These are phyloP conservation scores for Phymastichus coffea DNA, from an alignment of 1,140 invertebrate genomes.

Conservation along the genomic window DNA sequence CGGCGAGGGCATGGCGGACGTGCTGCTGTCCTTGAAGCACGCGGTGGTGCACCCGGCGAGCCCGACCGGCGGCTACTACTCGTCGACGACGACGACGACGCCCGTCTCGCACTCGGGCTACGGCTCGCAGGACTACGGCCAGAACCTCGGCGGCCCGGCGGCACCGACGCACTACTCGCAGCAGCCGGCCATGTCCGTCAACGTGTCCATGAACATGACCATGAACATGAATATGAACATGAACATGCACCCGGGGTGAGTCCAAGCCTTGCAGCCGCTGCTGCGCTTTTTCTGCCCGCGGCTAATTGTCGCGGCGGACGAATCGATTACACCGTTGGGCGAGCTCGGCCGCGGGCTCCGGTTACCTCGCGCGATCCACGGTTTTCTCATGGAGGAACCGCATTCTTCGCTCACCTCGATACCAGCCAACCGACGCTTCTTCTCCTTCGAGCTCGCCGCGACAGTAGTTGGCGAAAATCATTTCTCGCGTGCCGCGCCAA, in stretches of 20 bases:
- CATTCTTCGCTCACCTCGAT: no score
- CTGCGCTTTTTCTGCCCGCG: no score
- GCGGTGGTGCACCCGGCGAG: conserved; percentile 79
- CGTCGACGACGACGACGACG: conserved; percentile 44
- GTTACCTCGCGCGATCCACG: no score
- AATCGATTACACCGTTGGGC: no score
- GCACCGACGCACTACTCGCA: conserved; percentile 58
- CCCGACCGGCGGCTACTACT: conserved; percentile 53
- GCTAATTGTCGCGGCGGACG: no score
- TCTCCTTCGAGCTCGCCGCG: no score
- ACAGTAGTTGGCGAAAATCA: no score
- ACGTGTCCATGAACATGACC: conserved; percentile 97
- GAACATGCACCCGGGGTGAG: conserved; percentile 64
- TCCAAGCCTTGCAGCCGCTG: neutral
- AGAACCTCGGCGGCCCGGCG: conserved; percentile 35
- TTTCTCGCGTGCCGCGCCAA: no score
- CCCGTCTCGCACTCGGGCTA: conserved; percentile 44
- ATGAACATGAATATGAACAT: conserved; percentile 89
- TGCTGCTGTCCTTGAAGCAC: conserved; percentile 82
- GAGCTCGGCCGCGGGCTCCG: no score
- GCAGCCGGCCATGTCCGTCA: conserved; percentile 82
- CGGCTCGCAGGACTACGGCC: conserved; percentile 22
- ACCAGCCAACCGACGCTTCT: no score
- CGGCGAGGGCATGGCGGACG: conserved; percentile 75
- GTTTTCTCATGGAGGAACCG: no score